A percentile compares a stretch with the other conserved stretches of the same genome.
phyloP scores from a whole-genome alignment of 2,113 vertebrate species.

The Colinus virginianus region DNA sequence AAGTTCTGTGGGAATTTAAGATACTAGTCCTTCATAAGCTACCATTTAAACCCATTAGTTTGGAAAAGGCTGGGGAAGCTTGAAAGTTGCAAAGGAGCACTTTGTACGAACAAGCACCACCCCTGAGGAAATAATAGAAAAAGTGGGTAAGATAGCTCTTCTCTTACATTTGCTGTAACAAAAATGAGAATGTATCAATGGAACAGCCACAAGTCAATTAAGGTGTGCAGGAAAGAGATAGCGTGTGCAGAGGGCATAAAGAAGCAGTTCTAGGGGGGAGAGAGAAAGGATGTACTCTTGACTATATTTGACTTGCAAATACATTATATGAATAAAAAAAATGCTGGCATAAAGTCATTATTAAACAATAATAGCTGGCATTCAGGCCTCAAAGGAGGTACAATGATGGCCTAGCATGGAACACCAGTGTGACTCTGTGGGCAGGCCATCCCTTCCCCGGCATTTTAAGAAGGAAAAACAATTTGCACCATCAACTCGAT shows the following conservation, averaged over 20 bases:
- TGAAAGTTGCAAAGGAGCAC: background rate
- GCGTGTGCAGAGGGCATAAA: background rate
- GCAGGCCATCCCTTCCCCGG: background rate
- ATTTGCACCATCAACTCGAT: background rate
- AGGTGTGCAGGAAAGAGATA: background rate
- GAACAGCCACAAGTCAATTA: background rate
- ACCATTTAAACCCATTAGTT: background rate
- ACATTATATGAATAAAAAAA: background rate
- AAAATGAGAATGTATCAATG: background rate
- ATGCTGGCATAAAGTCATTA: conserved; percentile 17
- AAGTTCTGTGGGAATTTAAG: background rate
- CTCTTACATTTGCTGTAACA: background rate
- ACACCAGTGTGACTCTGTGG: background rate
- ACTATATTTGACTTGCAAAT: conserved; percentile 29
- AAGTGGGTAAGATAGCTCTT: background rate
- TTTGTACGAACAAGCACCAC: background rate
- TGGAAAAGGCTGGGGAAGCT: background rate
- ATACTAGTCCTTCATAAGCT: background rate
- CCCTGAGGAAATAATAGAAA: conserved; percentile 22
- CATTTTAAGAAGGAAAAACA: background rate
- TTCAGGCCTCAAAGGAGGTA: background rate
- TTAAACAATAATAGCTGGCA: conserved; percentile 9
- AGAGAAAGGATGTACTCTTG: background rate
- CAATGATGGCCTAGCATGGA: background rate
- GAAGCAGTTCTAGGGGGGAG: background rate